Base-by-base conservation (phyloP, 2,888 invertebrate species). In the Marronus borbonicus region DNA sequence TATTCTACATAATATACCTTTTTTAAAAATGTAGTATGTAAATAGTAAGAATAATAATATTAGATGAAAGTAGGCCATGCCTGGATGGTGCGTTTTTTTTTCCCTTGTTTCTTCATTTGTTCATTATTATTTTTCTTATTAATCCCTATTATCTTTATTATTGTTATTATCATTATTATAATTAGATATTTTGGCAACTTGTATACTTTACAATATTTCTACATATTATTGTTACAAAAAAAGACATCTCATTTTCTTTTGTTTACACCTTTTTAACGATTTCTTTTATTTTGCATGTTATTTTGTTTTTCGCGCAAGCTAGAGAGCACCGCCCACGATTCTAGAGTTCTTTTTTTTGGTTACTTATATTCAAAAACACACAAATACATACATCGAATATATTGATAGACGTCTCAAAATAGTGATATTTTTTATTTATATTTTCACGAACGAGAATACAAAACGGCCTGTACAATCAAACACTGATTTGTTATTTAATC, bases 381-480 rank as follows among this genome's bases (percentile, higher is more conserved):
- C 83, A 83, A 82, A 20, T 82, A 83, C 82, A 81, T 83, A 85
- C 83, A 87, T 86, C 85, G 85, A 82, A 87, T 85, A 85, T 84
- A 86, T 82, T 83, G 83, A 81, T 83, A 82, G 82, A 83, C 79
- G 85, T 87, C 86, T 88, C 86, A 88, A 88, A 89, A 88, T 88
- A 88, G 85, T 85, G 81, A 84, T 86, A 86, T 84, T 86, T 85
- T 58, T 58, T 52, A 17, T 17, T 52, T 52, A 52, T 52, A 52
- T 52, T 80, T 82, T 86, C 84, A 87, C 86, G 86, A 87, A 91
- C 90, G 89, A 89, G 90, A 89, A 91, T 88, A 92, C 90, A 89
- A 91, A 91, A 90, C 92, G 92, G 92, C 91, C 92, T 92, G 92
- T 92, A 92, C 92, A 92, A 90, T 92, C 90, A 91, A 91, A 91